phyloP scores from a whole-genome alignment of 1,140 invertebrate genomes.

The Orchesella cincta region DNA sequence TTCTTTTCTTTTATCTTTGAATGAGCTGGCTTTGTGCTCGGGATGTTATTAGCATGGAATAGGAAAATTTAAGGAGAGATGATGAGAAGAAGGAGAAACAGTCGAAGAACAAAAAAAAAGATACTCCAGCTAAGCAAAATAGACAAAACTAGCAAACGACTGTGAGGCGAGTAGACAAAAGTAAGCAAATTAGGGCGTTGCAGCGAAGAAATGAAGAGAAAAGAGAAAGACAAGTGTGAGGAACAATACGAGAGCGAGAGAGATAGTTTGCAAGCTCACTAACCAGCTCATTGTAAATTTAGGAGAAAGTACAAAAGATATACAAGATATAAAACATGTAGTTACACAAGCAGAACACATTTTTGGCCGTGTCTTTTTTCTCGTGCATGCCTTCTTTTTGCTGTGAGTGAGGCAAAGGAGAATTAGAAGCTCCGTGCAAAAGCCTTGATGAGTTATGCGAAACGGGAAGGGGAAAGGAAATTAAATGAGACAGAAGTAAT shows the following conservation, averaged over 20 bases:
- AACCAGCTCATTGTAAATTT: too few relatives aligned
- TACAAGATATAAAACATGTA: too few relatives aligned
- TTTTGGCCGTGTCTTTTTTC: not conserved
- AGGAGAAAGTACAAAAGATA: too few relatives aligned
- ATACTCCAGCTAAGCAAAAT: not conserved
- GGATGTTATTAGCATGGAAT: conserved; percentile 6
- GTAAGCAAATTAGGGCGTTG: conserved; percentile 13
- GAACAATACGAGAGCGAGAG: not conserved
- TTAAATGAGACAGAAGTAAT: conserved; percentile 48
- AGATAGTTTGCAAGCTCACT: too few relatives aligned
- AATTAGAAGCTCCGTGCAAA: conserved; percentile 23
- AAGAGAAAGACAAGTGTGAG: not conserved
- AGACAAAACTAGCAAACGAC: not conserved
- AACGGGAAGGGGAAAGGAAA: conserved; percentile 30
- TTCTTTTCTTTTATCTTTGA: not conserved
- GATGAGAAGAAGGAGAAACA: conserved; percentile 3
- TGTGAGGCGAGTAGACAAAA: conserved; percentile 20
- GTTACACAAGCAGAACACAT: too few relatives aligned
- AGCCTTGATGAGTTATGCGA: conserved; percentile 28
- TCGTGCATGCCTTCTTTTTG: not conserved
- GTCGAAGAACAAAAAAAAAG: not conserved
- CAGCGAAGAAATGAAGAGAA: conserved; percentile 4
- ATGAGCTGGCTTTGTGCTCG: not conserved
- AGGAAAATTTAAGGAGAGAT: not conserved
- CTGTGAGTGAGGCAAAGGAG: not conserved